Base-by-base conservation (phyloP, 1,140 invertebrate species). In the Eumeta japonica region DNA sequence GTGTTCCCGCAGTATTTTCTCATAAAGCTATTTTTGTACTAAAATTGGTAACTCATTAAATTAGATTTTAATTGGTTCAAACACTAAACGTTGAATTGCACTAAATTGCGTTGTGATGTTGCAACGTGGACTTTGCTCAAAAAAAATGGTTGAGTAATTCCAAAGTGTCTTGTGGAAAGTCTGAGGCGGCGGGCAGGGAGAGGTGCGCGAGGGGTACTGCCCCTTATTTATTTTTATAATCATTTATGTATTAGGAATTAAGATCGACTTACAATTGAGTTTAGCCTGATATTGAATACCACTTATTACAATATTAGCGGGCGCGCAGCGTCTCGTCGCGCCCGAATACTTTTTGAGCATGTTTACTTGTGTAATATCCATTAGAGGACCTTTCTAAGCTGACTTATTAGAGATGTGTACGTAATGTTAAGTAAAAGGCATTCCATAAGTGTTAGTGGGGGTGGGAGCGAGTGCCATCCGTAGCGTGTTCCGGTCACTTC, bases 171-270 rank as follows among this genome's bases (percentile, higher is more conserved):
- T 34, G 41, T 44, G 28, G 19, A 5, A 13, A 12, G 7, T 12
- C 28, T 30, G 28, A 13, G 4, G 28, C 4, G 5, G 7, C 5
- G 7, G 4, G 5, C 16, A 10, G 5, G 7, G 10, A 10, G n/a
- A 7, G 20, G n/a, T 7, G 20, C 20, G 20, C 20, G 20, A 24
- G 20, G 61, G 61, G 47, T 43, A 42, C 39, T 42, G 54, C 48
- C 60, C 59, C 62, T 60, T 67, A 67, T 67, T 72, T 72, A 67
- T 72, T 72, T 70, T 72, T 67, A 66, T 72, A 70, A 66, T 62
- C 60, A 62, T 73, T 67, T 66, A 70, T 72, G 70, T 58, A 58
- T 46, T 68, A 67, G 62, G 57, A 61, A 39, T 68, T 24, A 67
- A 57, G 59, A 57, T 54, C 5, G 20, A 24, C 5, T n/a, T 24